Evolutionary conservation across 2,113 vertebrate genomes (phyloP).

Genomic region (Muscicapa adusta): DNA sequence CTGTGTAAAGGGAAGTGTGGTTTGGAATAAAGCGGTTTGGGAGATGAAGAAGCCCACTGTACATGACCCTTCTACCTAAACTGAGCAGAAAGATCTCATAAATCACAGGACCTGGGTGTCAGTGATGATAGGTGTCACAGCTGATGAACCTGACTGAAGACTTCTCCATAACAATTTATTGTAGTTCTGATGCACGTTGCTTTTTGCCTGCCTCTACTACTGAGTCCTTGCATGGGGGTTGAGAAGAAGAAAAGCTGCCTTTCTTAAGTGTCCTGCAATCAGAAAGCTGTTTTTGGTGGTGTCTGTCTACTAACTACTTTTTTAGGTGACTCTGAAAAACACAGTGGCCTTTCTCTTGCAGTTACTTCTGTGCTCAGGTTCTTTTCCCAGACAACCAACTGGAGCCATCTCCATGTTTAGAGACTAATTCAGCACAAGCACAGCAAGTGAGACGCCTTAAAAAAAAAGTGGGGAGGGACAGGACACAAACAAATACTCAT

Average conservation of each 20-base stretch:
- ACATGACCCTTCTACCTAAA: neutral
- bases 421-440: neutral
- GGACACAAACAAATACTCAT: neutral
- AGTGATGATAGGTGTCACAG: accelerated
- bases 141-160: neutral
- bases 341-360: neutral
- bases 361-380: neutral
- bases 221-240: neutral
- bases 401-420: neutral
- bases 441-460: neutral
- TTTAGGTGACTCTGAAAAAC: neutral
- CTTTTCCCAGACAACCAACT: neutral
- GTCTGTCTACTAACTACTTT: neutral
- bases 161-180: neutral
- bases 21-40: neutral
- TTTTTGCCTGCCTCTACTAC: neutral
- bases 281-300: neutral
- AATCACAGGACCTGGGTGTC: neutral
- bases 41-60: neutral
- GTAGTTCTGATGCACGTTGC: accelerated
- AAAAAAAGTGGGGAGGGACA: neutral
- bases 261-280: neutral
- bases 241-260: neutral
- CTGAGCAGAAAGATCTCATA: neutral
- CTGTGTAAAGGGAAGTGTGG: neutral